phyloP scores from a whole-genome alignment of 2,888 invertebrate species.

The Petrophora chlorosata region DNA sequence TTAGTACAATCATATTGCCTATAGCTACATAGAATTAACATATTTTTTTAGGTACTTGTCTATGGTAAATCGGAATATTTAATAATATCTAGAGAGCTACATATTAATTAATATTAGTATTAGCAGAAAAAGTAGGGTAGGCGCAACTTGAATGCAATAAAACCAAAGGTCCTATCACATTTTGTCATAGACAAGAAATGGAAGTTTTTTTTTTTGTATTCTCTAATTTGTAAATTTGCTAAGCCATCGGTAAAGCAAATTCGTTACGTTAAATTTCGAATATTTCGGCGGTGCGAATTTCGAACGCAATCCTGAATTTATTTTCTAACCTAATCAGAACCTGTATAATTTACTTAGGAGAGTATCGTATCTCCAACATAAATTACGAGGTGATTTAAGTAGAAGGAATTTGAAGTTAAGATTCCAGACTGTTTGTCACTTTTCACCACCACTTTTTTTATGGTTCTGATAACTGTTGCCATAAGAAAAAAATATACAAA shows the following conservation, averaged over 20 bases:
- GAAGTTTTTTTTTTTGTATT: background rate
- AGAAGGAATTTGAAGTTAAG: slow-evolving; percentile 74
- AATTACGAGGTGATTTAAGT: slow-evolving; percentile 84
- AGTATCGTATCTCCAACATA: slow-evolving; percentile 65
- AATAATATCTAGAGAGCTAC: slow-evolving; percentile 59
- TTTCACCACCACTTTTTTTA: slow-evolving; percentile 70
- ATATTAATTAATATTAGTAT: slow-evolving; percentile 31
- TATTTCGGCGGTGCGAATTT: slow-evolving; percentile 66
- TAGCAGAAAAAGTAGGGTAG: slow-evolving; percentile 23
- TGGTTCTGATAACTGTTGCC: slow-evolving; percentile 81
- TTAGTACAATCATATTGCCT: slow-evolving; percentile 45
- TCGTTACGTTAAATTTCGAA: slow-evolving; percentile 65
- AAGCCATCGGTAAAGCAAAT: slow-evolving; percentile 50
- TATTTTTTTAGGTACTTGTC: slow-evolving; percentile 60
- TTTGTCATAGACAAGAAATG: slow-evolving; percentile 29
- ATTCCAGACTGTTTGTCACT: slow-evolving; percentile 70
- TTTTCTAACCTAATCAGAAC: slow-evolving; percentile 84
- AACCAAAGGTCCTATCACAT: slow-evolving; percentile 24
- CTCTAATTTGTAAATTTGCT: slow-evolving; percentile 31
- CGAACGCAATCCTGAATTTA: slow-evolving; percentile 52
- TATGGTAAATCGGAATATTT: slow-evolving; percentile 45
- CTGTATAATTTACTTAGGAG: slow-evolving; percentile 82
- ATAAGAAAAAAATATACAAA: slow-evolving; percentile 48
- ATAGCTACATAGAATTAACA: slow-evolving; percentile 52
- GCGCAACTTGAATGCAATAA: slow-evolving; percentile 36